A percentile compares a stretch with the other conserved stretches of the same genome.
Conservation (phyloP, 1,140 invertebrate genomes). For the Microplitis mediator region DNA sequence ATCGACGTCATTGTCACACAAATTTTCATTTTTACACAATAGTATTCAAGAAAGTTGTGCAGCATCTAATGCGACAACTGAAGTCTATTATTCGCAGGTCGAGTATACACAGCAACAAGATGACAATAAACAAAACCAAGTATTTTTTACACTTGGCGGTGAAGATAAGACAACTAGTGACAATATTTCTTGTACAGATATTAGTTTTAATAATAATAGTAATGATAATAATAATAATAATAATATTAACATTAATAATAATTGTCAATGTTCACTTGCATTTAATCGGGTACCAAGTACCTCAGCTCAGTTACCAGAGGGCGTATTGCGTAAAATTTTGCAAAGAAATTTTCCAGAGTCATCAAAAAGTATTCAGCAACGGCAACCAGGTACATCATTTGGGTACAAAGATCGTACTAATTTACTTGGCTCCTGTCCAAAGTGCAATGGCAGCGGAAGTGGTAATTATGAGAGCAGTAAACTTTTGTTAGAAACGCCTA, state of each 20-base stretch:
- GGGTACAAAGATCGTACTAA: slow-evolving; percentile 26
- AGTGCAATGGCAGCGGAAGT: slow-evolving; percentile 46
- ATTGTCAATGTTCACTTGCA: slow-evolving; percentile 50
- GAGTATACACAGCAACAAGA: slow-evolving; percentile 3
- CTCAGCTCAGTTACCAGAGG: slow-evolving; percentile 51
- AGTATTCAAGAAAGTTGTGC: slow-evolving; percentile 6
- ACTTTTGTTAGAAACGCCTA: slow-evolving; percentile 51
- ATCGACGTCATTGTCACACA: slow-evolving; percentile 35
- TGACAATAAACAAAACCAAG: slow-evolving; percentile 51
- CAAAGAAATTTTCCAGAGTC: slow-evolving; percentile 56
- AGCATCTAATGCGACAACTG: slow-evolving; percentile 31
- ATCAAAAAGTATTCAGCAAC: slow-evolving; percentile 48
- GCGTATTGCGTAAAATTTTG: slow-evolving; percentile 51
- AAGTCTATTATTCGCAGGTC: slow-evolving; percentile 25
- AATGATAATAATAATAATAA: not conserved
- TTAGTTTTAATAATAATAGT: not conserved
- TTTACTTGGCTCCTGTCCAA: slow-evolving; percentile 39
- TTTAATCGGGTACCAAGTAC: slow-evolving; percentile 51
- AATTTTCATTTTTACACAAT: slow-evolving; percentile 32
- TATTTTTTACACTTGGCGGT: slow-evolving; percentile 79
- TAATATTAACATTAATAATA: slow-evolving; percentile 14
- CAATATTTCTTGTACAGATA: slow-evolving; percentile 28
- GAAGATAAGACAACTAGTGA: slow-evolving; percentile 68
- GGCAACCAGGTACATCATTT: slow-evolving; percentile 30
- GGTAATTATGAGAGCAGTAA: slow-evolving; percentile 42